These are phyloP conservation scores for Pseudachorutes palmiensis DNA, from an alignment of 1,140 invertebrate genomes.

Conservation along the genomic window DNA sequence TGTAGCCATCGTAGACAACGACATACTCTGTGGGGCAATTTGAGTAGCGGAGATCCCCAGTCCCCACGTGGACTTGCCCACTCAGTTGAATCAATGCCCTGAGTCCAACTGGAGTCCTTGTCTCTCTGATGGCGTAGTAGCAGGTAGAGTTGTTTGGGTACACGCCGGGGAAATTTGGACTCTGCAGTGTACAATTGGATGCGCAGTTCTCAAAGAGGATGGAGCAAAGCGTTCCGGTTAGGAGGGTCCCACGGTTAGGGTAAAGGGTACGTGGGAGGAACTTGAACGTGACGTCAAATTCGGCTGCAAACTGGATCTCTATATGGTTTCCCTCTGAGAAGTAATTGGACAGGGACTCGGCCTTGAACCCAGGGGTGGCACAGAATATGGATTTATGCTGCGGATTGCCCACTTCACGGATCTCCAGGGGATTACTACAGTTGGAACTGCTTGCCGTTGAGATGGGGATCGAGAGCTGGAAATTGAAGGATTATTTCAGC, in stretches of 20 bases:
- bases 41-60: not conserved
- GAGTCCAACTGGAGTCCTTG: not conserved
- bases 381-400: slow-evolving; percentile 9
- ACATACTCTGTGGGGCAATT: slow-evolving; percentile 6
- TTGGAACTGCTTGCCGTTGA: not conserved
- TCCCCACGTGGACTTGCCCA: not conserved
- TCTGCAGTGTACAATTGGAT: not conserved
- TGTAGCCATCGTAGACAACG: slow-evolving; percentile 18
- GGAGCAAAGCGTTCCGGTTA: not conserved
- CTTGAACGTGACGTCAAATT: not conserved
- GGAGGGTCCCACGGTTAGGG: slow-evolving; percentile 2
- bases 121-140: slow-evolving; percentile 14
- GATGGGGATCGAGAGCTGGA: not conserved
- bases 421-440: not conserved
- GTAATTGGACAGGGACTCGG: slow-evolving; percentile 11
- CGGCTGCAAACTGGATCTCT: not conserved
- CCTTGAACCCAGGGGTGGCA: not conserved
- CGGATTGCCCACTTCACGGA: slow-evolving; percentile 1
- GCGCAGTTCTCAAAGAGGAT: slow-evolving; percentile 13
- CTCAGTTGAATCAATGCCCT: not conserved
- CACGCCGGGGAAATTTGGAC: slow-evolving; percentile 12
- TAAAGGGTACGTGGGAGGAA: slow-evolving; percentile 1
- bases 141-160: slow-evolving; percentile 10
- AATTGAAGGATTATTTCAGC: too few relatives aligned
- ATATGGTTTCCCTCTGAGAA: not conserved